A percentile compares a stretch with the other conserved stretches of the same genome.
Evolutionary conservation across 2,113 vertebrate species (phyloP).

Genomic region (Opisthocomus hoazin): DNA sequence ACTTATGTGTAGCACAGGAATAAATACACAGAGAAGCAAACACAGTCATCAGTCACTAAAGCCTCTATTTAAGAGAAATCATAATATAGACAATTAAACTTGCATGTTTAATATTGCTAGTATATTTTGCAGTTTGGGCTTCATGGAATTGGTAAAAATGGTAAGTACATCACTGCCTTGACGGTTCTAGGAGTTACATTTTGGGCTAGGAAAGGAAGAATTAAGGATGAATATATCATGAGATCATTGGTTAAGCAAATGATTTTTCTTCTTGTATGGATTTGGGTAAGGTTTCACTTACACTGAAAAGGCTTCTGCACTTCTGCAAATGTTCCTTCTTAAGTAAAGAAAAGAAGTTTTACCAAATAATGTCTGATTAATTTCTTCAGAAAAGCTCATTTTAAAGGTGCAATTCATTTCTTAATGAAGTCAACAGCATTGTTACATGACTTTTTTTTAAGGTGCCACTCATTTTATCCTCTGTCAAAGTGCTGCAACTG

Average conservation of each 20-base stretch:
- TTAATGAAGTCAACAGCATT: background rate
- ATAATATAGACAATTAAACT: rapidly evolving
- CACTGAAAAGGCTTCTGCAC: background rate
- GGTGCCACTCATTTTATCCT: background rate
- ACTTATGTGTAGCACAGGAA: background rate
- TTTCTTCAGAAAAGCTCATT: background rate
- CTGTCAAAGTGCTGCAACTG: background rate
- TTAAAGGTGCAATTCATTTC: background rate
- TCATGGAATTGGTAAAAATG: background rate
- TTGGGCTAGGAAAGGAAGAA: background rate
- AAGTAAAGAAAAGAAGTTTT: background rate
- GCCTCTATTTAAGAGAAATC: background rate
- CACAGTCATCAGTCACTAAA: background rate
- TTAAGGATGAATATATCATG: background rate
- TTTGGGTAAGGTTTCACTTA: background rate
- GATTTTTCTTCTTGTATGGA: background rate
- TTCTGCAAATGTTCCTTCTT: background rate
- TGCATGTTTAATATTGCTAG: background rate
- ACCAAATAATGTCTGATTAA: background rate
- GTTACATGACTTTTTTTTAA: background rate
- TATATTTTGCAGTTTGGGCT: background rate
- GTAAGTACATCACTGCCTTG: background rate
- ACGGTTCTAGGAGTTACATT: background rate
- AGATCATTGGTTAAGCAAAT: background rate
- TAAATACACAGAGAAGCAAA: background rate